Evolutionary conservation across 2,888 invertebrate genomes (phyloP).

Genomic region (Callyntrura sp.): DNA sequence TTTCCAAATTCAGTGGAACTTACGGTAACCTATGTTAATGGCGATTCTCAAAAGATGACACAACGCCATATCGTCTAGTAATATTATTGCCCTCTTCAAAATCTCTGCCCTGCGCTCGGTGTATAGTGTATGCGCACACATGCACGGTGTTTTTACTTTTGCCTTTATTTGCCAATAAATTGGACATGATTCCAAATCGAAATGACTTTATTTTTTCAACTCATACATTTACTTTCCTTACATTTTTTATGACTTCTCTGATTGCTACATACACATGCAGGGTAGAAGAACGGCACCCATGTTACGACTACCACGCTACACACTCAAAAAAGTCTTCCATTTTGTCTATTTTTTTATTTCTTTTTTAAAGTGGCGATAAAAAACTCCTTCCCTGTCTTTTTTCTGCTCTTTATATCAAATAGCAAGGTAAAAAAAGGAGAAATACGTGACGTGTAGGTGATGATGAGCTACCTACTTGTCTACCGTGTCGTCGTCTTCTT

Average conservation of each 20-base stretch:
- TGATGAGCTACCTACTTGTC: constrained; percentile 33
- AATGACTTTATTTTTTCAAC: background rate
- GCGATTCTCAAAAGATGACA: background rate
- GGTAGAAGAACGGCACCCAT: background rate
- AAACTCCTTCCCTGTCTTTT: constrained; percentile 5
- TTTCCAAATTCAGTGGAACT: constrained; percentile 21
- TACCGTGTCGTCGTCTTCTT: background rate
- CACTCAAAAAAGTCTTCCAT: constrained; percentile 33
- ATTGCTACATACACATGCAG: background rate
- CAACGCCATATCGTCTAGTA: background rate
- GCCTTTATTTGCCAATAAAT: constrained; percentile 1
- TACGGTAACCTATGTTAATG: constrained; percentile 42
- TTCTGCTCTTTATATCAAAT: background rate
- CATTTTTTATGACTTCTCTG: constrained; percentile 36
- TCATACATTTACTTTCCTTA: background rate
- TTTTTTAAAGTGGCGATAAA: constrained; percentile 49
- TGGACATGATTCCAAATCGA: constrained; percentile 26
- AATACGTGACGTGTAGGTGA: background rate
- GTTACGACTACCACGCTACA: background rate
- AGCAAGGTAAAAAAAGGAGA: background rate
- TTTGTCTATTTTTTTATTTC: constrained; percentile 26
- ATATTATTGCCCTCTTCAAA: background rate
- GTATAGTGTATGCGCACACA: too few species aligned
- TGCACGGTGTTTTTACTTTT: constrained; percentile 11
- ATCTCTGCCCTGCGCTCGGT: background rate